Evolutionary conservation across 30 jellyfish, hydroid and myxozoan species (phyloP), one percentile per base, ranked within the genome.

Genomic region (Phacellophora camtschatica): DNA sequence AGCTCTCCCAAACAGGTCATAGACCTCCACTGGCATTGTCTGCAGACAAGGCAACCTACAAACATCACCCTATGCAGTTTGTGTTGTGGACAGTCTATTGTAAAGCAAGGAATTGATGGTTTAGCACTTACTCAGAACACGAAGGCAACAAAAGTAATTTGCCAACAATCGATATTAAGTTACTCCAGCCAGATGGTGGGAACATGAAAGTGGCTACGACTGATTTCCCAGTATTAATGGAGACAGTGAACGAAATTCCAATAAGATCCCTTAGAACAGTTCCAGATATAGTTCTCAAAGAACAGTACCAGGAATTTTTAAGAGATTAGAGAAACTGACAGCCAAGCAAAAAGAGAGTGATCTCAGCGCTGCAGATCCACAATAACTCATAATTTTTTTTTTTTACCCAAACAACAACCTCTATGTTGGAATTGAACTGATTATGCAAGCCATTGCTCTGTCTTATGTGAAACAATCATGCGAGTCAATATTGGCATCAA

Each of bases 11-110:
- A 74, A 74, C 88, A 12, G 81, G 88, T 30, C 78, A 53, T 57
- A 32, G 66, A 74, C 88, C 88, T 57, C 78, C 78, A 74, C 71
- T 54, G 31, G 78, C 77, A 43, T 36, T 74, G 29, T 54, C 78
- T 55, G 66, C 81, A 12, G 80, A 51, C 35, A 74, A 74, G 56
- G 78, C 88, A n/a, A 74, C 78, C 24, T 74, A 53, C 53, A 74
- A 74, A 81, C 88, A 74, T 41, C 19, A 81, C 29, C 33, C 88
- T 3, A 74, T 80, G 66, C 88, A 74, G 66, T 71, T 71, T 71
- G n/a, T 71, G 37, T 68, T 35, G 83, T 68, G 74, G 83, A 68
- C 71, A 36, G 83, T 36, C 83, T 41, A 68, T 68, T 68, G 76
- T 61, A 56, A 61, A 61, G 29, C 54, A 61, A 18, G 76, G 76